Base-by-base conservation (phyloP, 2,888 invertebrate species). In the Crepidodera aurea region DNA sequence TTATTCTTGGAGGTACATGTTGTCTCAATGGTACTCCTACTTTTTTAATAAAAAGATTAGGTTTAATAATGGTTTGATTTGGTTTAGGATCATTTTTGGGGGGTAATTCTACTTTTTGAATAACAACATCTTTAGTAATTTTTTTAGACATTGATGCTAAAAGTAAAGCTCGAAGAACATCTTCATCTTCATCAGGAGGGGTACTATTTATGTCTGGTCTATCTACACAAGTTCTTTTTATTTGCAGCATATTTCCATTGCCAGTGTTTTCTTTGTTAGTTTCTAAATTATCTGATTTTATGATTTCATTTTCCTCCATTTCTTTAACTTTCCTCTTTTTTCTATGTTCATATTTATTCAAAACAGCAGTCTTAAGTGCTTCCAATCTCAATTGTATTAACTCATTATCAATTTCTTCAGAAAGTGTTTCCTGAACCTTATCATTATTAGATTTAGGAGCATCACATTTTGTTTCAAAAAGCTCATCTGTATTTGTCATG, bases 351-450 rank as follows among this genome's bases (percentile, higher is more conserved):
- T 86, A 87, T 77, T 88, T 89, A 70, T 88, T 89, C 39, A 88
- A 72, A 40, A 89, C 80, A 4, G 89, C 87, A n/a, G 90, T 89
- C 69, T 85, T 86, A n/a, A 90, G 78, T 55, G 89, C 90, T 66
- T 87, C 88, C 69, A 88, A 78, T 68, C 90, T 81, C 48, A 90
- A 78, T 69, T 88, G 84, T 53, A 85, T 79, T 64, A 88, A 85
- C 72, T 89, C 88, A 74, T 84, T 85, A 66, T 88, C 87, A 16
- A 48, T 44, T 19, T 69, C 69, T 27, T 68, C 65, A 32, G 62
- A 54, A 42, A 66, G 66, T 48, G 37, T 16, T 18, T 62, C 61
- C 13, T 48, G 42, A 34, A 39, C 53, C 13, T 51, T 50, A 39
- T 56, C 37, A 15, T 59, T 27, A 48, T 50, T 42, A 50, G 50